Conservation (phyloP, 2,113 vertebrate genomes). For the Forbesichthys papilliferus region DNA sequence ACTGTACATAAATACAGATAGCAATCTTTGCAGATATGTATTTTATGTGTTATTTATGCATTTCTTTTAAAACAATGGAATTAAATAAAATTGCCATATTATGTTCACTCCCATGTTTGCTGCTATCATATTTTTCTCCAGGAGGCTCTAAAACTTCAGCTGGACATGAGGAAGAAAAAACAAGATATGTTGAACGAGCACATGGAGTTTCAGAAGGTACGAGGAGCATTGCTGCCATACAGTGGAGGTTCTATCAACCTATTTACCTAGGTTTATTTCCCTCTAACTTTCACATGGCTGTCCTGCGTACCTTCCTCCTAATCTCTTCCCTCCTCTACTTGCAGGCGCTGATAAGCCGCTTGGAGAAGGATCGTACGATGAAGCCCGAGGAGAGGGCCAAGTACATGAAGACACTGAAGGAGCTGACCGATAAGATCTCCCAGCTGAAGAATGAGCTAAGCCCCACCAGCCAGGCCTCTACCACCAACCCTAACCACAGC, state of each 20-base stretch:
- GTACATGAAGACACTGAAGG: slow-evolving; percentile 97
- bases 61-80: no score
- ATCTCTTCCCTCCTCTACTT: slow-evolving; percentile 4
- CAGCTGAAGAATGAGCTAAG: slow-evolving; percentile 94
- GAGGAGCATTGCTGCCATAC: background rate
- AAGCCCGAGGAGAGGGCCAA: slow-evolving; percentile 95
- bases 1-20: no score
- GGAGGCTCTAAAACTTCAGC: slow-evolving; percentile 95
- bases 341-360: slow-evolving; percentile 92
- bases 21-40: no score
- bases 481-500: slow-evolving; percentile 66
- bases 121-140: slow-evolving; percentile 48
- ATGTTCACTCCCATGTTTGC: background rate
- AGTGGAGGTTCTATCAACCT: background rate
- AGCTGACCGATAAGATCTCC: slow-evolving; percentile 90
- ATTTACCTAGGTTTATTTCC: no score
- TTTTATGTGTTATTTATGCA: no score
- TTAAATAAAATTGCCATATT: no score
- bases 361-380: slow-evolving; percentile 94
- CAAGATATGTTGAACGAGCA: slow-evolving; percentile 96
- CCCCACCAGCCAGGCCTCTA: slow-evolving; percentile 70
- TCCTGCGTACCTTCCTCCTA: background rate
- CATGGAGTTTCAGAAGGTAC: slow-evolving; percentile 97
- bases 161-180: slow-evolving; percentile 98
- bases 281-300: background rate